These are phyloP conservation scores for Bubalus kerabau DNA, from an alignment of 2,113 vertebrate species.

Conservation along the genomic window DNA sequence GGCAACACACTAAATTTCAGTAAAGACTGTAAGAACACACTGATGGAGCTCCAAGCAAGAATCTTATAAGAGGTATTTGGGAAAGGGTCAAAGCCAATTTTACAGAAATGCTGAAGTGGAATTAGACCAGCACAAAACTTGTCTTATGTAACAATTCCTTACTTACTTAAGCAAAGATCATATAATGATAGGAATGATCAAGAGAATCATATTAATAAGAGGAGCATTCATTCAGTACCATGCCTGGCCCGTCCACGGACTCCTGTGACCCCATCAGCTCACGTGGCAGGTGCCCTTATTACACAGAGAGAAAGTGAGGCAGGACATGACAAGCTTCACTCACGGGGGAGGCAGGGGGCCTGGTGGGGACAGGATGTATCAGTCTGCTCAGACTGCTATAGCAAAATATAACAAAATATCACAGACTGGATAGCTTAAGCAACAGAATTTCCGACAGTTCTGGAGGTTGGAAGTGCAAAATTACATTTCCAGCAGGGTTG, in stretches of 20 bases:
- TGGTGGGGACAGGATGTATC: accelerated
- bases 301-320: accelerated
- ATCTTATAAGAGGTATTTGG: not conserved
- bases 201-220: not conserved
- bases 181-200: not conserved
- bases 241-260: accelerated
- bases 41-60: accelerated
- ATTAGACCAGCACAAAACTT: not conserved
- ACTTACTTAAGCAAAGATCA: not conserved
- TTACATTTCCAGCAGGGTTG: accelerated
- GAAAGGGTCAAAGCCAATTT: too few species aligned
- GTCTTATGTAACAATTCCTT: not conserved
- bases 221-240: accelerated
- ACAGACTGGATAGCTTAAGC: too few species aligned
- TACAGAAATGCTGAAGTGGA: not conserved
- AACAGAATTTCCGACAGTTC: not conserved
- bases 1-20: not conserved
- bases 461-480: not conserved
- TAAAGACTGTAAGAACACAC: not conserved
- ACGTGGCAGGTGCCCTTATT: accelerated
- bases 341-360: accelerated
- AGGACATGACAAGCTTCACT: accelerated
- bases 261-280: accelerated
- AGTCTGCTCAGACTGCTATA: accelerated
- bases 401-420: not conserved